These are phyloP conservation scores for Euschistus heros DNA, from an alignment of 1,140 invertebrate species.

Conservation along the genomic window DNA sequence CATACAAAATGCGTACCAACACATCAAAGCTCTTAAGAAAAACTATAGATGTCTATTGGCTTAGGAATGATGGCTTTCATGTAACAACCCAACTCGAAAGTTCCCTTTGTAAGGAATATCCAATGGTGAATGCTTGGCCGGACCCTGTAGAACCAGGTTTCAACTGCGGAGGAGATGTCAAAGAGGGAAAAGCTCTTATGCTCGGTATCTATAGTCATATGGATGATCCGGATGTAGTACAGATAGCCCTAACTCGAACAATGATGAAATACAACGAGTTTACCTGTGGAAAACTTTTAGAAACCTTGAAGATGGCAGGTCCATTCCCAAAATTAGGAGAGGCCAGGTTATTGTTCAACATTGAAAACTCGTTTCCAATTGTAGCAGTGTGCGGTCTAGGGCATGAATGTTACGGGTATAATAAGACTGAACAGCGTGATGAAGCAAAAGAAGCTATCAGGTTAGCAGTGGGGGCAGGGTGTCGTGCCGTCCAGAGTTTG, in stretches of 20 bases:
- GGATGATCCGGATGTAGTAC: slow-evolving; percentile 12
- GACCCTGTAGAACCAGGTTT: background rate
- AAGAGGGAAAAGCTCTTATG: slow-evolving; percentile 23
- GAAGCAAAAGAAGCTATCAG: slow-evolving; percentile 58
- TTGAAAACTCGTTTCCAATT: slow-evolving; percentile 47
- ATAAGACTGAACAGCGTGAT: slow-evolving; percentile 54
- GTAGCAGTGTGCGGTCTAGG: slow-evolving; percentile 61
- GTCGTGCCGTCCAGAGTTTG: slow-evolving; percentile 41
- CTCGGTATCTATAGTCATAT: slow-evolving; percentile 12
- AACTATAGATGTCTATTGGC: too few species aligned
- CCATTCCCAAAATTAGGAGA: slow-evolving; percentile 42
- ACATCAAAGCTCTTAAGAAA: too few species aligned
- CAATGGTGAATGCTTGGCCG: background rate
- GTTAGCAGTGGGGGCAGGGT: slow-evolving; percentile 49
- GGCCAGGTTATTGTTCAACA: slow-evolving; percentile 48
- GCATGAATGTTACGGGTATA: slow-evolving; percentile 43
- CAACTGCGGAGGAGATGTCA: background rate
- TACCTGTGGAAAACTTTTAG: slow-evolving; percentile 22
- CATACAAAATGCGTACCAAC: too few species aligned
- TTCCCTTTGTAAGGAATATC: slow-evolving; percentile 4
- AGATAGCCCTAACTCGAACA: slow-evolving; percentile 25
- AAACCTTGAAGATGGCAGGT: slow-evolving; percentile 20
- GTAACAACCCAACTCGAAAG: too few species aligned
- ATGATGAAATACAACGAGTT: slow-evolving; percentile 25
- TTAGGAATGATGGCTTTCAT: too few species aligned